phyloP scores from a whole-genome alignment of 1,140 invertebrate species.

The Drosophila rhopaloa region DNA sequence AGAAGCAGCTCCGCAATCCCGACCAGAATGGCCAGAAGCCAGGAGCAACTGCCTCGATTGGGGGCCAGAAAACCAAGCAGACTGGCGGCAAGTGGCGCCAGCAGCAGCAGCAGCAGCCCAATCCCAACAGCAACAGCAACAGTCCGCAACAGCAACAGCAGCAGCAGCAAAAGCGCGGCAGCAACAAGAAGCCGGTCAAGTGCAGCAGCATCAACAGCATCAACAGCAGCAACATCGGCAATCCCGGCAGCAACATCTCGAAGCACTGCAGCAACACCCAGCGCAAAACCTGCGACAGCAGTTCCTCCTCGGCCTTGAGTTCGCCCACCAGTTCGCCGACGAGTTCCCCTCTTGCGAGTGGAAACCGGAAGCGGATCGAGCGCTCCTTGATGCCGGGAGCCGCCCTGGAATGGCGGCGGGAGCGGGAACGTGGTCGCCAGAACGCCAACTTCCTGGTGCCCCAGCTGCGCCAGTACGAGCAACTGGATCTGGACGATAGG shows the following conservation, averaged over 20 bases:
- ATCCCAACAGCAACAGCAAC: slow-evolving; percentile 10
- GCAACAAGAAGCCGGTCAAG: slow-evolving; percentile 33
- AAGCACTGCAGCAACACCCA: slow-evolving; percentile 5
- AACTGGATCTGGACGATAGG: slow-evolving; percentile 83
- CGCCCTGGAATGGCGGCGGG: slow-evolving; percentile 25
- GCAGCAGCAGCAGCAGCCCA: slow-evolving; percentile 9
- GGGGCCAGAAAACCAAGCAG: slow-evolving; percentile 13
- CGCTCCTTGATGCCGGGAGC: slow-evolving; percentile 24
- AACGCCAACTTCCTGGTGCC: slow-evolving; percentile 58
- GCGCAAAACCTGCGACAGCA: slow-evolving; percentile 30
- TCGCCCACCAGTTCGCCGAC: slow-evolving; percentile 57
- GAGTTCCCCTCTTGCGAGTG: slow-evolving; percentile 29
- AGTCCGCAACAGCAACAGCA: slow-evolving; percentile 18
- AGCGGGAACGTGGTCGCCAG: slow-evolving; percentile 7
- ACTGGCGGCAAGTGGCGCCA: slow-evolving; percentile 30
- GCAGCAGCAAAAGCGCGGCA: slow-evolving; percentile 32
- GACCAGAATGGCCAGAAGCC: slow-evolving; percentile 11
- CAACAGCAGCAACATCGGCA: slow-evolving; percentile 24
- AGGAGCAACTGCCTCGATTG: neutral
- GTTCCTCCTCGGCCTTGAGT: slow-evolving; percentile 55
- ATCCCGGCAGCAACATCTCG: slow-evolving; percentile 10
- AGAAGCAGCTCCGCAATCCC: slow-evolving; percentile 23
- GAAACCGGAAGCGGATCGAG: slow-evolving; percentile 29
- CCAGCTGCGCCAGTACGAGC: slow-evolving; percentile 77
- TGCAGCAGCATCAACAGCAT: slow-evolving; percentile 3